Percentiles rank a stretch among this genome's conserved stretches.
Conservation (phyloP, 2,888 invertebrate genomes). For the Galeruca laticollis region DNA sequence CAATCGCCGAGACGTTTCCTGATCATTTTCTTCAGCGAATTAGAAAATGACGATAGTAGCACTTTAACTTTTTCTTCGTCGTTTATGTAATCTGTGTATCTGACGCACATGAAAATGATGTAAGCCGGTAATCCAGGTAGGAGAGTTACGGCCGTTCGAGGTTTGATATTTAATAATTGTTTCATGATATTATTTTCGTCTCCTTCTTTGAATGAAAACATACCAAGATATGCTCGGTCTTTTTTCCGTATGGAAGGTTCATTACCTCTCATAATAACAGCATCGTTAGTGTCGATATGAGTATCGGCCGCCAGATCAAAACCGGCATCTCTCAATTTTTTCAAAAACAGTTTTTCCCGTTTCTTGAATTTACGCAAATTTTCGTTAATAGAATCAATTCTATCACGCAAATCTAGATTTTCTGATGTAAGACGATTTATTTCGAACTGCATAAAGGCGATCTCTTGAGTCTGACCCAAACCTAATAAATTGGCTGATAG, state of each 20-base stretch:
- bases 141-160: conserved; percentile 79
- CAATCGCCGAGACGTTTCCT: conserved; percentile 83
- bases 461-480: conserved; percentile 78
- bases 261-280: conserved; percentile 54
- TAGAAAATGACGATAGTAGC: conserved; percentile 81
- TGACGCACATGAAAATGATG: conserved; percentile 95
- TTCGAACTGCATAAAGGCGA: conserved; percentile 89
- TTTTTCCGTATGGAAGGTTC: conserved; percentile 80
- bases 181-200: conserved; percentile 85
- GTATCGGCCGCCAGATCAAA: conserved; percentile 61
- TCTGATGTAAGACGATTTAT: conserved; percentile 83
- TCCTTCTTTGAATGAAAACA: conserved; percentile 90
- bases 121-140: conserved; percentile 95
- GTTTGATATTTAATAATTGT: conserved; percentile 82
- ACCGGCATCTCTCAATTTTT: conserved; percentile 79
- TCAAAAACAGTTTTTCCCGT: conserved; percentile 78
- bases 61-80: conserved; percentile 92
- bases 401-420: conserved; percentile 82
- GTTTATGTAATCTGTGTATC: conserved; percentile 94
- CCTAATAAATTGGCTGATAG: conserved; percentile 72
- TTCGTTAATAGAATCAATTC: conserved; percentile 78
- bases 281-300: conserved; percentile 32
- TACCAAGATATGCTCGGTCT: conserved; percentile 86
- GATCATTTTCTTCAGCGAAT: conserved; percentile 84
- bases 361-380: conserved; percentile 81